phyloP scores from a whole-genome alignment of 2,113 vertebrate genomes.

The Talpa occidentalis region DNA sequence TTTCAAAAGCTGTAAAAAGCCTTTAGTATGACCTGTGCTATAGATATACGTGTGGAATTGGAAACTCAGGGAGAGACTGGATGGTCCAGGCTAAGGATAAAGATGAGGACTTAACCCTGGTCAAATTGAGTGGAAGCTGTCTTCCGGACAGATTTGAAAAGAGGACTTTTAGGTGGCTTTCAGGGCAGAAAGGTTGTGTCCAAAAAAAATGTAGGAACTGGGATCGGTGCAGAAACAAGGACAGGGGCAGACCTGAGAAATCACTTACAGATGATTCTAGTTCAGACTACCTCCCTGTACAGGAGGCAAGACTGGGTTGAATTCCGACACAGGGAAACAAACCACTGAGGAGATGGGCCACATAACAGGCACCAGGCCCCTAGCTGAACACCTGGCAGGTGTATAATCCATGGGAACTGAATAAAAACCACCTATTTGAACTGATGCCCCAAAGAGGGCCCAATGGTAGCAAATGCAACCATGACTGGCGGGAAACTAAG shows the following conservation, averaged over 20 bases:
- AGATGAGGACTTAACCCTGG: background rate
- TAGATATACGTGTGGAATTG: background rate
- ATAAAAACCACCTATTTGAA: background rate
- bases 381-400: background rate
- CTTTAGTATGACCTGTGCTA: background rate
- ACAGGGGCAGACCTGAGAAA: slow-evolving; percentile 18
- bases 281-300: background rate
- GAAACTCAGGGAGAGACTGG: background rate
- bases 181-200: background rate
- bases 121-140: background rate
- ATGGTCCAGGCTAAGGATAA: background rate
- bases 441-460: background rate
- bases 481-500: background rate
- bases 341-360: background rate
- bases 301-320: background rate
- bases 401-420: background rate
- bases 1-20: slow-evolving; percentile 41
- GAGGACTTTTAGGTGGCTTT: background rate
- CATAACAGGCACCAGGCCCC: background rate
- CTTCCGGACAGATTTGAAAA: background rate
- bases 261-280: background rate
- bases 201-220: slow-evolving; percentile 3
- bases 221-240: background rate
- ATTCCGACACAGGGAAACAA: background rate
- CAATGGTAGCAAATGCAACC: background rate